These are phyloP conservation scores for Neocrepidodera transversa DNA, from an alignment of 2,888 invertebrate genomes.

Conservation along the genomic window DNA sequence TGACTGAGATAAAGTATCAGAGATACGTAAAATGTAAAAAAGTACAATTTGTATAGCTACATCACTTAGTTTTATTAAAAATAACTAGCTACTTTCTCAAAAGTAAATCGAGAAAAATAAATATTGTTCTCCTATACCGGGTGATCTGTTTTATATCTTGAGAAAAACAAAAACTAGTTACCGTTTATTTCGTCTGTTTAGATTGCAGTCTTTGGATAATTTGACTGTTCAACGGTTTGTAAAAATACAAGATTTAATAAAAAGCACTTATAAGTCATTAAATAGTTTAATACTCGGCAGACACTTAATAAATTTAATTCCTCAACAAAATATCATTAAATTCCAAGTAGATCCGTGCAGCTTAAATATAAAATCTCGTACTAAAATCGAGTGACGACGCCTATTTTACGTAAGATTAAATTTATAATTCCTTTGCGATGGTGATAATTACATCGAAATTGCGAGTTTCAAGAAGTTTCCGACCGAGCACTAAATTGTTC, in stretches of 20 bases:
- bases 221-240: no score
- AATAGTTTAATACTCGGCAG: no score
- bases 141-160: no score
- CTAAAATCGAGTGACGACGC: constrained; percentile 10
- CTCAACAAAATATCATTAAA: not conserved
- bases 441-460: constrained; percentile 17
- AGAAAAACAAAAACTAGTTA: no score
- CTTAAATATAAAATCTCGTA: constrained; percentile 5
- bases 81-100: no score
- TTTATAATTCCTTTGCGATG: constrained; percentile 17
- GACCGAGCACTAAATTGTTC: constrained; percentile 7
- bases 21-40: not conserved
- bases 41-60: not conserved
- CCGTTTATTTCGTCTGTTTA: no score
- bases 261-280: no score
- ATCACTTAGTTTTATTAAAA: not conserved
- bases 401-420: constrained; percentile 15
- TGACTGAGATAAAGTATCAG: constrained; percentile 15
- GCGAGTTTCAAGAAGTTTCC: constrained; percentile 22
- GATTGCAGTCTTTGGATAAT: no score
- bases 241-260: no score
- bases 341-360: not conserved
- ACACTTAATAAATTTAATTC: not conserved
- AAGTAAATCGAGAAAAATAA: no score
- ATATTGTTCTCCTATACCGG: no score